phyloP scores from a whole-genome alignment of 2,888 invertebrate genomes.

The Leucozona laternaria region DNA sequence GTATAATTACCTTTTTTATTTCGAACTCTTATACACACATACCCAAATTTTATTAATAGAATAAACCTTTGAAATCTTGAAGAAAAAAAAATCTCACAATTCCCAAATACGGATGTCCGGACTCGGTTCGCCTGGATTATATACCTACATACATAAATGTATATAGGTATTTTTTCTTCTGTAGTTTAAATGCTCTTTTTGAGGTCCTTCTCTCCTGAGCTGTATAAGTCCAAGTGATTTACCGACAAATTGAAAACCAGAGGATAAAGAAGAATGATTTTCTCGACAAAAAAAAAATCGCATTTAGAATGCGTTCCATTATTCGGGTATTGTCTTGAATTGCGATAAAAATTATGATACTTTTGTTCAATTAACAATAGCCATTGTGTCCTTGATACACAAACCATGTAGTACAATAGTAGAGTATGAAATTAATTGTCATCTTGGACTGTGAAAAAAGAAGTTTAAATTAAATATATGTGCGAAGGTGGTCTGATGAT shows the following conservation, averaged over 20 bases:
- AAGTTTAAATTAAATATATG: slow-evolving; percentile 43
- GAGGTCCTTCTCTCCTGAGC: slow-evolving; percentile 27
- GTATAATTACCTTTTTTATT: not conserved
- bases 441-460: slow-evolving; percentile 66
- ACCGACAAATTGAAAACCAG: slow-evolving; percentile 37
- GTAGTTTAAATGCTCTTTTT: slow-evolving; percentile 61
- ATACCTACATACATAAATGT: no score
- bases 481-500: slow-evolving; percentile 33
- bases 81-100: slow-evolving; percentile 34
- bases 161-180: slow-evolving; percentile 21
- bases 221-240: slow-evolving; percentile 47
- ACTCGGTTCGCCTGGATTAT: slow-evolving; percentile 32
- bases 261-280: slow-evolving; percentile 50
- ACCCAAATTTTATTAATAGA: not conserved
- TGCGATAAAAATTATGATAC: slow-evolving; percentile 74
- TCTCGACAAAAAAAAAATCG: slow-evolving; percentile 42
- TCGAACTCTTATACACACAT: not conserved
- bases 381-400: slow-evolving; percentile 32
- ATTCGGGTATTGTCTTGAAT: slow-evolving; percentile 62
- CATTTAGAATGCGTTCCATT: slow-evolving; percentile 63
- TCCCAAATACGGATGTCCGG: slow-evolving; percentile 69
- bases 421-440: slow-evolving; percentile 68
- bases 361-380: slow-evolving; percentile 69
- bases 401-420: slow-evolving; percentile 46
- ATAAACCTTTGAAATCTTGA: slow-evolving; percentile 5